phyloP scores from a whole-genome alignment of 2,888 invertebrate genomes.

The Rhagonycha lutea region DNA sequence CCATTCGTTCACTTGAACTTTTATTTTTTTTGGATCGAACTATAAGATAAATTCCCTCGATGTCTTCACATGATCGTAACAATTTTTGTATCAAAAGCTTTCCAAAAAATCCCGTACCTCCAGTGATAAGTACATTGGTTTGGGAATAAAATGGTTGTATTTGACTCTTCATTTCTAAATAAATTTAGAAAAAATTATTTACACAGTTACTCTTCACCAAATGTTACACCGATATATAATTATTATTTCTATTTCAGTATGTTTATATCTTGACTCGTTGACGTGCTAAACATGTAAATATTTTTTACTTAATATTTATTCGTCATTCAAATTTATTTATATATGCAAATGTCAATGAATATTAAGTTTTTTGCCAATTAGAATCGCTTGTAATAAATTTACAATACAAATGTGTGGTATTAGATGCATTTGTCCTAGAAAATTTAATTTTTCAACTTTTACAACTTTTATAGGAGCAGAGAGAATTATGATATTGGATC shows the following conservation, averaged over 20 bases:
- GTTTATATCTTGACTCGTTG: neutral
- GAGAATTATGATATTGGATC: too few species aligned
- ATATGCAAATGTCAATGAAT: too few species aligned
- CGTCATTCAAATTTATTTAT: too few species aligned
- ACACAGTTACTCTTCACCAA: neutral
- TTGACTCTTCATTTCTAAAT: neutral
- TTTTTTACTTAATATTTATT: too few species aligned
- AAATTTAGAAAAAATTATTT: neutral
- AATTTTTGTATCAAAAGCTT: neutral
- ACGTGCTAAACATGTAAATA: neutral
- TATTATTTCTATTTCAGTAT: neutral
- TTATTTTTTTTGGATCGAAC: neutral
- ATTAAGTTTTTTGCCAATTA: too few species aligned
- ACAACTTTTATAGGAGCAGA: too few species aligned
- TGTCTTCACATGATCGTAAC: neutral
- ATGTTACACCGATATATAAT: neutral
- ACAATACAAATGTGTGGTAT: too few species aligned
- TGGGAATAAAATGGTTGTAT: neutral
- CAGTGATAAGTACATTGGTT: neutral
- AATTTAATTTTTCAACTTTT: too few species aligned
- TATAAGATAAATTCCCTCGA: neutral
- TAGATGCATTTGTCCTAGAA: too few species aligned
- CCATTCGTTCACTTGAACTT: neutral
- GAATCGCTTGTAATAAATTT: too few species aligned
- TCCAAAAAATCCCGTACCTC: neutral